Percentiles rank a stretch among this genome's conserved stretches.
phyloP scores from a whole-genome alignment of 1,140 invertebrate species.

The Drosophila erecta region DNA sequence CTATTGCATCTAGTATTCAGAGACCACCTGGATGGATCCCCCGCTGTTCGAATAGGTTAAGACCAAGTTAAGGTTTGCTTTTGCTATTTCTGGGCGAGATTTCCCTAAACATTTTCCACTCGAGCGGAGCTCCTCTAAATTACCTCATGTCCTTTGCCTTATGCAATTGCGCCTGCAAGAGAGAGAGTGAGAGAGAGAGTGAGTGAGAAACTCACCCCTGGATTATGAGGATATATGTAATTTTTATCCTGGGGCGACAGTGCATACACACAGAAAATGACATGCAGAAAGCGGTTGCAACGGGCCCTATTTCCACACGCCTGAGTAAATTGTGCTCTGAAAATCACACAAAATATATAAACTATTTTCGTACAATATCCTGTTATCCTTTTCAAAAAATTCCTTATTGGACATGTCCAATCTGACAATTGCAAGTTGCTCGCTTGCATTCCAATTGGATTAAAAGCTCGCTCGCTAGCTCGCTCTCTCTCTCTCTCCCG shows the following conservation, averaged over 20 bases:
- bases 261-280: conserved; percentile 68
- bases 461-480: conserved; percentile 15
- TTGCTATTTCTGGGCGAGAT: conserved; percentile 36
- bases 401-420: conserved; percentile 5
- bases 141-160: conserved; percentile 61
- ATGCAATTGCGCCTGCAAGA: conserved; percentile 62
- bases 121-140: conserved; percentile 42
- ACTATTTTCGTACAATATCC: not conserved
- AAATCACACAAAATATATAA: not conserved
- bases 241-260: conserved; percentile 45
- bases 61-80: conserved; percentile 44
- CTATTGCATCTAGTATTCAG: conserved; percentile 16
- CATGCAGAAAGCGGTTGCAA: conserved; percentile 56
- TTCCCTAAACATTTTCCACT: conserved; percentile 53
- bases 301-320: not conserved
- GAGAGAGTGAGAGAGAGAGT: conserved; percentile 6
- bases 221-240: conserved; percentile 20
- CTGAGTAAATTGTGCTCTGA: not conserved
- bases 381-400: not conserved
- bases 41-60: conserved; percentile 37
- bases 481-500: not conserved
- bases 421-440: conserved; percentile 45
- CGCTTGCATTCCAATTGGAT: conserved; percentile 78
- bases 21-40: conserved; percentile 10
- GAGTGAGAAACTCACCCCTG: conserved; percentile 61